Conservation (phyloP, 2,113 vertebrate genomes). For the Echinops telfairi region DNA sequence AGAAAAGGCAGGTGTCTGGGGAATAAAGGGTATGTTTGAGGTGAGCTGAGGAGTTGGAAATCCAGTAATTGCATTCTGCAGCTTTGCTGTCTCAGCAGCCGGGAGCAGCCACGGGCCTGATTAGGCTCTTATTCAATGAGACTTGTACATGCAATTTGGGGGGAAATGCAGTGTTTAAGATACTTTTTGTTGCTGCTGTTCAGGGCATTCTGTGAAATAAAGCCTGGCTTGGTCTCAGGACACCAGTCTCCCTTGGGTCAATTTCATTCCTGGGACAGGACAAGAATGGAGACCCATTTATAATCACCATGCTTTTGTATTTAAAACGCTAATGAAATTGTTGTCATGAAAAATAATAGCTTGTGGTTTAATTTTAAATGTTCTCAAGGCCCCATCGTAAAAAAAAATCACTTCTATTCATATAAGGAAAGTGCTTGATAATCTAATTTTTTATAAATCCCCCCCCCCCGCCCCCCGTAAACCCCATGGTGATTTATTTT, state of each 20-base stretch:
- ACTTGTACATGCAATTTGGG: neutral
- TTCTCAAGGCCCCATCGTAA: neutral
- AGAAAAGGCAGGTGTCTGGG: neutral
- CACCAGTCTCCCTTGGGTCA: neutral
- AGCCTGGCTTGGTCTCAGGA: slow-evolving; percentile 23
- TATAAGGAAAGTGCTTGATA: slow-evolving; percentile 64
- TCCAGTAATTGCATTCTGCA: neutral
- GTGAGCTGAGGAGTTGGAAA: neutral
- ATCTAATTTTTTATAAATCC: slow-evolving; percentile 55
- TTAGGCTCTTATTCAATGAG: neutral
- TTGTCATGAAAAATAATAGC: slow-evolving; percentile 59
- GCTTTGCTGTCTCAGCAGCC: slow-evolving; percentile 34
- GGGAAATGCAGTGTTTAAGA: neutral
- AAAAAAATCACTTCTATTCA: slow-evolving; percentile 60
- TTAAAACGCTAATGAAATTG: slow-evolving; percentile 71
- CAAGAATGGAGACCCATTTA: neutral
- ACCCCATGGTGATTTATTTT: slow-evolving; percentile 66
- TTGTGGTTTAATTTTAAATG: slow-evolving; percentile 40
- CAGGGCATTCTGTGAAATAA: slow-evolving; percentile 2
- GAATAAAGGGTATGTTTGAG: neutral
- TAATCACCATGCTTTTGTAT: neutral
- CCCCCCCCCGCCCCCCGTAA: neutral
- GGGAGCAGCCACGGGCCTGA: neutral
- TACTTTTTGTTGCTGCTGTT: neutral
- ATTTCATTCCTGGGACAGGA: neutral